Percentiles rank a stretch among this genome's conserved stretches.
Conservation (phyloP, 1,140 invertebrate species). For the Drosophila azteca region DNA sequence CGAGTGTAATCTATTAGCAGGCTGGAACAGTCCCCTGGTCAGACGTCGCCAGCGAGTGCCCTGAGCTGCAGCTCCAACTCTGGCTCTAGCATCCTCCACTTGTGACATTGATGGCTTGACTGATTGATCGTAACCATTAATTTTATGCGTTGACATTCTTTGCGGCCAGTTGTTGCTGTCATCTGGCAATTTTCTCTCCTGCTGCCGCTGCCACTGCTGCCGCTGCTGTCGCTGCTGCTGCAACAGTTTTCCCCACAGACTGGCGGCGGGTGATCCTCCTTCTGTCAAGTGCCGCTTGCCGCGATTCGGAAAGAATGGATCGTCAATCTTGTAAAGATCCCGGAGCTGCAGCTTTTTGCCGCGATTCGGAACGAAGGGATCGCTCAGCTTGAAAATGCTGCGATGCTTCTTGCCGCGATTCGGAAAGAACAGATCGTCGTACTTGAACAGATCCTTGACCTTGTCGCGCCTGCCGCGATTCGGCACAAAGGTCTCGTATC, state of each 20-base stretch:
- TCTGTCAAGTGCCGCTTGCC: slow-evolving; percentile 62
- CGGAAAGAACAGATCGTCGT: slow-evolving; percentile 81
- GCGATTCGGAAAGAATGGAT: slow-evolving; percentile 77
- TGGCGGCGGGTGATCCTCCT: not conserved
- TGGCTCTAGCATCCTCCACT: slow-evolving; percentile 27
- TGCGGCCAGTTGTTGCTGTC: slow-evolving; percentile 60
- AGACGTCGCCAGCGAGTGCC: slow-evolving; percentile 29
- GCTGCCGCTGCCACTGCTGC: slow-evolving; percentile 25
- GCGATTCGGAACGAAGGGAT: slow-evolving; percentile 71
- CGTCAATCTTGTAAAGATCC: slow-evolving; percentile 70
- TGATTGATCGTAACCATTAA: slow-evolving; percentile 81
- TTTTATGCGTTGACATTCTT: slow-evolving; percentile 80
- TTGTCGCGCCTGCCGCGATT: slow-evolving; percentile 80
- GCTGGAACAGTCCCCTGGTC: slow-evolving; percentile 1
- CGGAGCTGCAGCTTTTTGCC: slow-evolving; percentile 76
- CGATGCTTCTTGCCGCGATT: slow-evolving; percentile 79
- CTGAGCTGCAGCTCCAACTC: slow-evolving; percentile 7
- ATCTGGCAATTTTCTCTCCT: slow-evolving; percentile 7
- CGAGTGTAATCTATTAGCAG: slow-evolving; percentile 76
- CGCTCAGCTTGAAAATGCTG: slow-evolving; percentile 53
- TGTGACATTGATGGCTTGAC: slow-evolving; percentile 78
- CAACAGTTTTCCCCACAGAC: slow-evolving; percentile 26
- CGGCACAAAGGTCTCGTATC: slow-evolving; percentile 76
- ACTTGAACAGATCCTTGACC: slow-evolving; percentile 82
- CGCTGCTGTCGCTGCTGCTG: no score